Percentiles rank a stretch among this genome's conserved stretches.
These are phyloP conservation scores for Bubo blakistoni DNA, from an alignment of 2,113 vertebrate genomes.

Conservation along the genomic window DNA sequence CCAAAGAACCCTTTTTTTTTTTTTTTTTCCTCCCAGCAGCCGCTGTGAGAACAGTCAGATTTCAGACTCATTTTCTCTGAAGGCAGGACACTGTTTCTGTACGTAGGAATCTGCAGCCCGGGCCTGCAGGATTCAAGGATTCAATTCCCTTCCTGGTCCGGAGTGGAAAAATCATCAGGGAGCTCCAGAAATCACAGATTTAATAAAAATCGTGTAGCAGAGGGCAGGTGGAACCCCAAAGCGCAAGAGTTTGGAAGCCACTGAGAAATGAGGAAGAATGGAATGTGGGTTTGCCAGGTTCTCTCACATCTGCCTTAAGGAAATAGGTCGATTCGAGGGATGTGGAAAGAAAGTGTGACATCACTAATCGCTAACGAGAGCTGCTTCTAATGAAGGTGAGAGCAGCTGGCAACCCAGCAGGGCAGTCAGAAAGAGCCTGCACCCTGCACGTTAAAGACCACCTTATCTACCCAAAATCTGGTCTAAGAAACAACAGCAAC, in stretches of 20 bases:
- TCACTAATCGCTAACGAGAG: not conserved
- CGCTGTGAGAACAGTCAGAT: not conserved
- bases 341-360: accelerated
- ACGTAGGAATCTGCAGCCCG: not conserved
- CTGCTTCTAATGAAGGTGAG: not conserved
- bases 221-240: not conserved
- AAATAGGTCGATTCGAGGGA: not conserved
- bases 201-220: not conserved
- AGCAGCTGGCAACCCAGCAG: not conserved
- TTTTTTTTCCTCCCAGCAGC: not conserved
- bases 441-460: accelerated
- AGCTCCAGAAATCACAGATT: not conserved
- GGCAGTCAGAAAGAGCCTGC: not conserved
- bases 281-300: not conserved
- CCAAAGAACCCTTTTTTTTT: not conserved
- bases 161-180: not conserved
- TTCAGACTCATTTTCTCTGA: accelerated
- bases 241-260: not conserved
- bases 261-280: not conserved
- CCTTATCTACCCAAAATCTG: not conserved
- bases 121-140: not conserved
- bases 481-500: not conserved
- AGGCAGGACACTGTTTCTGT: accelerated
- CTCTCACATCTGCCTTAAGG: not conserved
- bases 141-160: not conserved